These are phyloP conservation scores for Glareola pratincola DNA, from an alignment of 2,113 vertebrate genomes.

Conservation along the genomic window DNA sequence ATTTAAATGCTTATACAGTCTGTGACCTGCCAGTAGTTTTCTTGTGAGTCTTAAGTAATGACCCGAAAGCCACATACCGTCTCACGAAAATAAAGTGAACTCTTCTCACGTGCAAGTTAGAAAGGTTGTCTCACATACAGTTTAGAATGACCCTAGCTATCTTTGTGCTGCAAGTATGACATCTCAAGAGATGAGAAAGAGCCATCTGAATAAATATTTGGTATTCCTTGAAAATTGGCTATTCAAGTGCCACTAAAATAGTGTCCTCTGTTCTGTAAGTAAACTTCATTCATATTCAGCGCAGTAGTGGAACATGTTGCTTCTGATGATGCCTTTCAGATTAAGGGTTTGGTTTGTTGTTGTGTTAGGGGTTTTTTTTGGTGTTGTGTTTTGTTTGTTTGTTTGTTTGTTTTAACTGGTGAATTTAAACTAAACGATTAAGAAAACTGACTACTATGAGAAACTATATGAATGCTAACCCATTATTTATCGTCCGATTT, in stretches of 20 bases:
- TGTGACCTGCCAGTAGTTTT: neutral
- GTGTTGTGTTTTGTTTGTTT: neutral
- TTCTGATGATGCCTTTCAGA: neutral
- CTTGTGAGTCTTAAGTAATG: neutral
- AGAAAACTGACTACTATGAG: neutral
- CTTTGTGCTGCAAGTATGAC: neutral
- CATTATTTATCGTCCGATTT: neutral
- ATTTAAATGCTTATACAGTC: neutral
- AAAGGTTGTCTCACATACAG: neutral
- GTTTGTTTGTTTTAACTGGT: neutral
- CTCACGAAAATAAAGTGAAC: neutral
- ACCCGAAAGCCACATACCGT: neutral
- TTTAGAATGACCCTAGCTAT: neutral
- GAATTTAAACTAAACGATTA: neutral
- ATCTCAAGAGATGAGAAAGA: neutral
- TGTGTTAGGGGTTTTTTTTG: neutral
- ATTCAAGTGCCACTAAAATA: neutral
- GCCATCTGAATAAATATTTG: neutral
- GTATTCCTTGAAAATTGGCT: neutral
- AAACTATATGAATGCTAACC: neutral
- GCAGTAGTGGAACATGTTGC: neutral
- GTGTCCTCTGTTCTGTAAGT: neutral
- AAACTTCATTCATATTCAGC: slow-evolving; percentile 9
- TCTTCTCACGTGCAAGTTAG: neutral
- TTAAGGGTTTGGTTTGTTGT: neutral